Conservation (phyloP, 2,888 invertebrate species). For the Leptothorax acervorum region DNA sequence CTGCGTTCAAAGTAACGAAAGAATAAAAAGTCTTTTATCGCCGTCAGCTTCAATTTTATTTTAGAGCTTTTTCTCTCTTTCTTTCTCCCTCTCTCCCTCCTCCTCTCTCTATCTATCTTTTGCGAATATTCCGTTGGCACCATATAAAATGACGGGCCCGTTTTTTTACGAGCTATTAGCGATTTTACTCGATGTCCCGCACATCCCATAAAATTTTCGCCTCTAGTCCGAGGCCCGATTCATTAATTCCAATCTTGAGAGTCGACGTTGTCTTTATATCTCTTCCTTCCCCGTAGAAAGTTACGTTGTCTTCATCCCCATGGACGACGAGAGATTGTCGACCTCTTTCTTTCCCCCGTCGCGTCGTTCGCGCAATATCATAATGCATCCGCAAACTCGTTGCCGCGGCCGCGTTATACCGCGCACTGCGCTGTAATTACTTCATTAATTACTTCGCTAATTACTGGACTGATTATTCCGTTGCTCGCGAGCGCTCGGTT, state of each 20-base stretch:
- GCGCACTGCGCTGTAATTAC: constrained; percentile 40
- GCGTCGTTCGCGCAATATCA: constrained; percentile 36
- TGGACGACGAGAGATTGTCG: constrained; percentile 7
- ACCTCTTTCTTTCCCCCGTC: neutral
- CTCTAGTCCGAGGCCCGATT: constrained; percentile 29
- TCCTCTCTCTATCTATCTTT: neutral
- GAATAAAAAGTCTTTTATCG: constrained; percentile 37
- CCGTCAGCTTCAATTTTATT: constrained; percentile 19
- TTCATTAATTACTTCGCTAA: constrained; percentile 49
- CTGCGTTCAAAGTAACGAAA: neutral
- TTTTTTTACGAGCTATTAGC: constrained; percentile 61
- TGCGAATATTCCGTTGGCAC: neutral
- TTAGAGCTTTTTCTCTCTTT: neutral
- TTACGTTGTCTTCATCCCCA: neutral
- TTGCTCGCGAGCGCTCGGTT: constrained; percentile 19
- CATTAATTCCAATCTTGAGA: constrained; percentile 48
- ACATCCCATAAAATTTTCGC: constrained; percentile 45
- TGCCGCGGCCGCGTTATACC: constrained; percentile 24
- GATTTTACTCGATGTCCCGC: constrained; percentile 47
- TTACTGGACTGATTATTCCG: constrained; percentile 45
- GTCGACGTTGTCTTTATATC: constrained; percentile 17
- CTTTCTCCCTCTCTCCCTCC: neutral
- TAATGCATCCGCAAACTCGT: constrained; percentile 33
- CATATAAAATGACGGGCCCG: constrained; percentile 4
- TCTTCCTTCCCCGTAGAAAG: neutral